Evolutionary conservation across 2,797 vertebrate genomes (phyloP).

Genomic region (Gadopsis bispinosus): DNA sequence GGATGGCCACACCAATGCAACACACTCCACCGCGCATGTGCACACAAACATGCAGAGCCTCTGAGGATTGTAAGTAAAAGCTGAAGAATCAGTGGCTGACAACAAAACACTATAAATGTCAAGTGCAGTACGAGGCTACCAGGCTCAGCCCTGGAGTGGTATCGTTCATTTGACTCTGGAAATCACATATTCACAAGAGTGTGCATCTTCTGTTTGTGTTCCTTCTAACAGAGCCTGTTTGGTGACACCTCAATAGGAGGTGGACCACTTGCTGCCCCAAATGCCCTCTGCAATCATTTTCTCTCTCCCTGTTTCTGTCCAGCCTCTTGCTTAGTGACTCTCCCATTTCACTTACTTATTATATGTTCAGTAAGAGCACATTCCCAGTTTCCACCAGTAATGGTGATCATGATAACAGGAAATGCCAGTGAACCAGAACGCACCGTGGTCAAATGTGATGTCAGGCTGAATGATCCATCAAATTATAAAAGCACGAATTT

Average conservation of each 20-base stretch:
- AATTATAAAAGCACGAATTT: neutral
- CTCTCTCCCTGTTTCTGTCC: slow-evolving; percentile 4
- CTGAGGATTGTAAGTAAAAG: slow-evolving; percentile 24
- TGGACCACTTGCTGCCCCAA: slow-evolving; percentile 52
- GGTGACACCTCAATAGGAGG: slow-evolving; percentile 39
- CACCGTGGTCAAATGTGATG: neutral
- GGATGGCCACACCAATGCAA: slow-evolving; percentile 15
- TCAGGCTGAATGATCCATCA: neutral
- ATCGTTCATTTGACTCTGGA: slow-evolving; percentile 40
- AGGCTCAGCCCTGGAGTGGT: slow-evolving; percentile 42
- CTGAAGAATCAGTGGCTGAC: slow-evolving; percentile 19
- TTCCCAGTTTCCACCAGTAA: slow-evolving; percentile 1
- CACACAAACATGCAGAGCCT: slow-evolving; percentile 14
- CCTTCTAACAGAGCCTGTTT: slow-evolving; percentile 24
- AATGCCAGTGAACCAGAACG: neutral
- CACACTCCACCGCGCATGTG: slow-evolving; percentile 35
- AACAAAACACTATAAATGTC: slow-evolving; percentile 61
- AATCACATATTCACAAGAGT: slow-evolving; percentile 39
- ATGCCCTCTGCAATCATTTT: slow-evolving; percentile 34
- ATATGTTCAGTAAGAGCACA: neutral
- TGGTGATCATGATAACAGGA: neutral
- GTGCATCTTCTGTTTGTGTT: neutral
- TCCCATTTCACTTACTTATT: neutral
- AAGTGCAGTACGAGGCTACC: slow-evolving; percentile 38
- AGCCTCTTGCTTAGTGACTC: slow-evolving; percentile 9